Evolutionary conservation across 30 jellyfish, hydroid and myxozoan species (phyloP), one percentile per base, ranked within the genome.

Genomic region (Morbakka virulenta): DNA sequence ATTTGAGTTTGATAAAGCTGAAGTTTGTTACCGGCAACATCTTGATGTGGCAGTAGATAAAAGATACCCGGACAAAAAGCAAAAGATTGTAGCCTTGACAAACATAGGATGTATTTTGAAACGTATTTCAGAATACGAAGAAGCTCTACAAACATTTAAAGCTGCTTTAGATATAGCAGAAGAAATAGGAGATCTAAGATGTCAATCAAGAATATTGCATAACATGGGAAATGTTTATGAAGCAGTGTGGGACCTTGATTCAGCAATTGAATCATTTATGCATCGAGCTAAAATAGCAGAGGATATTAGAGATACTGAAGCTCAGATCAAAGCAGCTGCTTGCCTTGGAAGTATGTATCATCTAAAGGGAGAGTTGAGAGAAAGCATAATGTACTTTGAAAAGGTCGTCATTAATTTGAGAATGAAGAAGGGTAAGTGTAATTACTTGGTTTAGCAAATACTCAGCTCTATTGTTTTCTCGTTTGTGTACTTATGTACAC

Each of bases 141-240:
- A 86, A 77, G 99, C 99, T 1, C 35, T 92, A 57, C 80, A 21
- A 61, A 77, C 84, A 25, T 92, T 79, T 76, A 86, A 82, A 74
- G 89, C 75, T 27, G 99, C 99, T 2, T 49, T 81, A 21, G 99
- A 92, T n/a, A 72, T 80, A 1, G 95, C 99, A 33, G 95, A 86
- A 48, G 85, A 88, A 61, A 94, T 92, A 41, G 96, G 76, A 23
- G 99, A 92, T 72, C 22, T 36, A 36, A 71, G 85, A 23, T 87
- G 95, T 28, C 63, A 77, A 32, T 96, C 96, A 35, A 66, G 99
- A 28, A 75, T 86, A 28, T 81, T 92, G 23, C 85, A 85, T 75
- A 92, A 92, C 81, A 92, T 92, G 96, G 91, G 95, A 52, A 92
- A 86, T 50, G 72, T 92, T 12, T 86, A 92, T 24, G 95, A 85